These are phyloP conservation scores for Apantesis nais DNA, from an alignment of 2,888 invertebrate genomes.

Conservation along the genomic window DNA sequence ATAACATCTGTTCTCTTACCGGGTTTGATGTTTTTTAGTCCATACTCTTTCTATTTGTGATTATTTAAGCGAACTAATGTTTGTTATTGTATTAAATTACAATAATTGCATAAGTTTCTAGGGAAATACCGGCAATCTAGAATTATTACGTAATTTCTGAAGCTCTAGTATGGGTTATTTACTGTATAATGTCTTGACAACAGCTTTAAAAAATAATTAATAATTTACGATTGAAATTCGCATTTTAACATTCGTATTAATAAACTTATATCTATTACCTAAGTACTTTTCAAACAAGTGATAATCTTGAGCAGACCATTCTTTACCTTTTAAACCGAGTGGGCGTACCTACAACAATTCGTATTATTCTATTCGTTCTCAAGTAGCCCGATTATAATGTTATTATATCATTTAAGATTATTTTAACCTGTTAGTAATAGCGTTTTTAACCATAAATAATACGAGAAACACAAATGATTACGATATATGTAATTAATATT, in stretches of 20 bases:
- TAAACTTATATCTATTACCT: not conserved
- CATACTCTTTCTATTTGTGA: not conserved
- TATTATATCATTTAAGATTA: not conserved
- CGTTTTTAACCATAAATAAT: not conserved
- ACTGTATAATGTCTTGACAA: not conserved
- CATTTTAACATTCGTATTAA: too few species aligned
- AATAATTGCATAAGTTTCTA: constrained; percentile 6
- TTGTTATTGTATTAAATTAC: not conserved
- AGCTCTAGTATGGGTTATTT: constrained; percentile 1
- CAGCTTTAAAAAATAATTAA: too few species aligned
- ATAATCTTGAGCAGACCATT: not conserved
- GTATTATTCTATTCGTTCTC: not conserved
- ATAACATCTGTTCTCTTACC: not conserved
- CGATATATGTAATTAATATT: constrained; percentile 38
- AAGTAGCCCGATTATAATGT: not conserved
- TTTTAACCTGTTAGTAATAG: not conserved
- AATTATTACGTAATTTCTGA: constrained; percentile 17
- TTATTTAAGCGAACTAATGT: not conserved
- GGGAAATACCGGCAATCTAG: not conserved
- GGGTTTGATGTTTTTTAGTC: not conserved
- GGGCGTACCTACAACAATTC: not conserved
- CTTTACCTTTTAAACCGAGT: too few species aligned
- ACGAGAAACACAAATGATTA: constrained; percentile 3
- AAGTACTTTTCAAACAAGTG: not conserved
- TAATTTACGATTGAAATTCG: not conserved